A percentile compares a stretch with the other conserved stretches of the same genome.
Evolutionary conservation across 2,113 vertebrate species (phyloP).

Genomic region (Marmota flaviventris): DNA sequence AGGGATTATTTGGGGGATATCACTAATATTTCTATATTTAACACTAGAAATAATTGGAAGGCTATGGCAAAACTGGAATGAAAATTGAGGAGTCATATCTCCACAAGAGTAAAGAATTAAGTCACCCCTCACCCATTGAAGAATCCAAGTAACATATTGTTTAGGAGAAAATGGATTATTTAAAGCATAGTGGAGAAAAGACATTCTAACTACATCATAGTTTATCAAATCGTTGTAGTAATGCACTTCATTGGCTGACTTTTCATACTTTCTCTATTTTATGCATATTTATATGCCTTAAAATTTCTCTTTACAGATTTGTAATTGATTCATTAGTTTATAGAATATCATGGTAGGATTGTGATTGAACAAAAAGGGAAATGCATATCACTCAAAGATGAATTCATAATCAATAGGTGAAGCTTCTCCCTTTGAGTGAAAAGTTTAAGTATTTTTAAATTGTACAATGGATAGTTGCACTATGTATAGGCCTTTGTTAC

Average conservation of each 20-base stretch:
- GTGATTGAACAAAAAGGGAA: not conserved
- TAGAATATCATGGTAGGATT: not conserved
- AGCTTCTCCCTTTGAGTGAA: not conserved
- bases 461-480: not conserved
- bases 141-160: not conserved
- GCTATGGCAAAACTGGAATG: not conserved
- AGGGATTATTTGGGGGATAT: not conserved
- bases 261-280: not conserved
- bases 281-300: not conserved
- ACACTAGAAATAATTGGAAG: not conserved
- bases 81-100: not conserved
- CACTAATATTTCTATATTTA: not conserved
- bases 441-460: not conserved
- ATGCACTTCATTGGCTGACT: not conserved
- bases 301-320: not conserved
- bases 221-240: not conserved
- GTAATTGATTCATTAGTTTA: not conserved
- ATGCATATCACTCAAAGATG: not conserved
- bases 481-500: not conserved
- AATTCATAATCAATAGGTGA: not conserved
- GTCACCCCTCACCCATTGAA: not conserved
- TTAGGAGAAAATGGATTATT: not conserved
- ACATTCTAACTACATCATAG: not conserved
- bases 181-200: not conserved
- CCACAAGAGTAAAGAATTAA: not conserved